Evolutionary conservation across 2,797 vertebrate species (phyloP).

Genomic region (Eospalax fontanierii): DNA sequence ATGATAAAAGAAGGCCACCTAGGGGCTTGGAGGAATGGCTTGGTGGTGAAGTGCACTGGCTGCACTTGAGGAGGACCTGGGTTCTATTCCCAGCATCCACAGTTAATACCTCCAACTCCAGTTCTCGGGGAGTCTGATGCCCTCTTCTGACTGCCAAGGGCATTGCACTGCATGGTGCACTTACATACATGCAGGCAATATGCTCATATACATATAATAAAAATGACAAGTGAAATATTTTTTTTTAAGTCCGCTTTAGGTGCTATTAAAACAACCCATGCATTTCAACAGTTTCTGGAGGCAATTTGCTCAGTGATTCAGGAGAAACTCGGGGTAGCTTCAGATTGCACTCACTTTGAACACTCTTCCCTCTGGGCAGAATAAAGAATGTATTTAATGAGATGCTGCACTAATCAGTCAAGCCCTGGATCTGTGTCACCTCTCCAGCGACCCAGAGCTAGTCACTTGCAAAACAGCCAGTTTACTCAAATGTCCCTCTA

Average conservation of each 20-base stretch:
- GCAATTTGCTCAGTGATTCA: constrained; percentile 33
- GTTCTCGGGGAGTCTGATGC: too few relatives aligned
- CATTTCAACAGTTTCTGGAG: constrained; percentile 24
- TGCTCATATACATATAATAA: too few relatives aligned
- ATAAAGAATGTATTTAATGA: constrained; percentile 26
- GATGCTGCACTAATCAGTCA: not conserved
- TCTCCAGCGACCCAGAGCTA: not conserved
- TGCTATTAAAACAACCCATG: not conserved
- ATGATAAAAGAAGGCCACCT: too few relatives aligned
- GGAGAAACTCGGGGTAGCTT: constrained; percentile 24
- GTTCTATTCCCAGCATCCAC: too few relatives aligned
- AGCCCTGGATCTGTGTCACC: not conserved
- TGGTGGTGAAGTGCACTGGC: too few relatives aligned
- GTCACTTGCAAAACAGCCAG: not conserved
- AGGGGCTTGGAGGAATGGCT: too few relatives aligned
- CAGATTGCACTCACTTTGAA: not conserved
- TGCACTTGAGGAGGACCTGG: too few relatives aligned
- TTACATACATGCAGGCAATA: too few relatives aligned
- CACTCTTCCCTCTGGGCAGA: not conserved
- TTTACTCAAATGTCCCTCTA: not conserved
- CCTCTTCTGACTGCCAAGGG: too few relatives aligned
- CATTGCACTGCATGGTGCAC: too few relatives aligned
- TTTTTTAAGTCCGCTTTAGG: not conserved
- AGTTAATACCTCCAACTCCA: too few relatives aligned
- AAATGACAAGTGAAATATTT: too few relatives aligned